These are phyloP conservation scores for Danaus chrysippus DNA, from an alignment of 2,888 invertebrate genomes.

Conservation along the genomic window DNA sequence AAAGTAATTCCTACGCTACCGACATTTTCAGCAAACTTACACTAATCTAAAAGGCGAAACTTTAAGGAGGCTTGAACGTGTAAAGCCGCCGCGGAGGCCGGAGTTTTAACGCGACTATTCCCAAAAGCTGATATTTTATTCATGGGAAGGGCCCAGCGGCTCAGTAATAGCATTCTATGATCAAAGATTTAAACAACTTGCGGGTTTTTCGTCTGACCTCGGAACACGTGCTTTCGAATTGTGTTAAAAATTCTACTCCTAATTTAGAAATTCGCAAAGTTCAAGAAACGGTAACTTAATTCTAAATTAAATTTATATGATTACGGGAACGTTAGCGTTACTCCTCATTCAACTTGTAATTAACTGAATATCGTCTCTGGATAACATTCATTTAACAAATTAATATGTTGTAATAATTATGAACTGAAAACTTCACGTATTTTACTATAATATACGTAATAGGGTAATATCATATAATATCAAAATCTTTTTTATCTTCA, in stretches of 20 bases:
- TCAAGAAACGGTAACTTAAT: not conserved
- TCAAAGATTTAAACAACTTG: conserved; percentile 39
- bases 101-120: conserved; percentile 27
- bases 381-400: too few relatives aligned
- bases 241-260: conserved; percentile 1
- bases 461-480: too few relatives aligned
- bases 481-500: too few relatives aligned
- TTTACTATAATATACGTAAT: too few relatives aligned
- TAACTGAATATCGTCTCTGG: too few relatives aligned
- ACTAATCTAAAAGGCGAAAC: conserved; percentile 8
- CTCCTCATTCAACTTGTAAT: too few relatives aligned
- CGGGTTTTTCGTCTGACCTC: conserved; percentile 21
- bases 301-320: not conserved
- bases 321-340: too few relatives aligned
- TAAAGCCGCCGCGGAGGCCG: conserved; percentile 24
- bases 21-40: conserved; percentile 5
- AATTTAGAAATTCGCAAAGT: conserved; percentile 1
- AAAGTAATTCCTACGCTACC: not conserved
- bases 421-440: too few relatives aligned
- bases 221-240: conserved; percentile 6
- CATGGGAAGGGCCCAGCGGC: conserved; percentile 31
- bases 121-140: conserved; percentile 37
- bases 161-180: conserved; percentile 37
- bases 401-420: too few relatives aligned
- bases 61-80: conserved; percentile 9